phyloP scores from a whole-genome alignment of 30 jellyfish, hydroid and myxozoan species.

The Mastigias papua region DNA sequence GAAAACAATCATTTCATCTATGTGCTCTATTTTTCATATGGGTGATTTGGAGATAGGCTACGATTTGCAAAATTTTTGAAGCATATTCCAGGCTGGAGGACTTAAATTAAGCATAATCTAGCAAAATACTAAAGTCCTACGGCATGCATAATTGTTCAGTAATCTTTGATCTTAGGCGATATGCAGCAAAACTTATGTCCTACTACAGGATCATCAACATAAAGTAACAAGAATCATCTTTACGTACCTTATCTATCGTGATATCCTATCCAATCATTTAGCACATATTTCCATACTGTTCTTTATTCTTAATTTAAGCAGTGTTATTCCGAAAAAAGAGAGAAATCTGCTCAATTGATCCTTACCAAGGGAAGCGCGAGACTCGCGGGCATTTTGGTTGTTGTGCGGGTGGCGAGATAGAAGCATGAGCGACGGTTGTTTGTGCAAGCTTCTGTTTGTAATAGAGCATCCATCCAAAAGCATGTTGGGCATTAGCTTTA shows the following conservation, averaged over 20 bases:
- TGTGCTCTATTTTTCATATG: too few species aligned
- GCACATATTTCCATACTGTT: neutral
- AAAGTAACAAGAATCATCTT: neutral
- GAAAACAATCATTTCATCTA: too few species aligned
- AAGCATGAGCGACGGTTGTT: constrained; percentile 49
- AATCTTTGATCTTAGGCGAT: constrained; percentile 16
- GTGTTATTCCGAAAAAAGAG: neutral
- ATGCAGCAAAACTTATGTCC: constrained; percentile 25
- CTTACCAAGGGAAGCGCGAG: neutral
- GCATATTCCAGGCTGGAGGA: too few species aligned
- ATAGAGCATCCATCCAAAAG: neutral
- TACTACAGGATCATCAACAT: neutral
- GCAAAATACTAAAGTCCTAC: too few species aligned
- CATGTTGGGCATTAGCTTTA: neutral
- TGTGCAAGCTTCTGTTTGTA: neutral
- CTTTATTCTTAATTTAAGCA: neutral
- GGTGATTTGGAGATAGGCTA: too few species aligned
- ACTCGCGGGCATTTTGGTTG: constrained; percentile 48
- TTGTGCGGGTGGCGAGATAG: constrained; percentile 59
- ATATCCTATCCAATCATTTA: neutral
- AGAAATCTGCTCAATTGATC: constrained; percentile 10
- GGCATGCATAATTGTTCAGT: neutral
- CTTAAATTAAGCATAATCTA: too few species aligned
- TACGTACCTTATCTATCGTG: neutral
- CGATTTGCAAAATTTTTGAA: too few species aligned